Percentiles rank a stretch among this genome's conserved stretches.
Evolutionary conservation across 2,113 vertebrate genomes (phyloP).

Genomic region (Pseudonaja textilis): DNA sequence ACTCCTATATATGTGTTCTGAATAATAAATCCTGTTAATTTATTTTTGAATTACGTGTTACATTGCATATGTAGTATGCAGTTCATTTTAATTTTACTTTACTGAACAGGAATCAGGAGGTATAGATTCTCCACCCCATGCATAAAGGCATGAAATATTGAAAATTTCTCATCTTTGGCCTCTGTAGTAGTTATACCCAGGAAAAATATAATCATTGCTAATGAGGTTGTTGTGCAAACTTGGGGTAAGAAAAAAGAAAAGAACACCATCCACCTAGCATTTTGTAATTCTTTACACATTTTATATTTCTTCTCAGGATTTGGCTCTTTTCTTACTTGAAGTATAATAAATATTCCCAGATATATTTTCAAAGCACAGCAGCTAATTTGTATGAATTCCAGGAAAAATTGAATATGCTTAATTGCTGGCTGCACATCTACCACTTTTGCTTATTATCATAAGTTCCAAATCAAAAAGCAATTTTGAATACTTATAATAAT

Average conservation of each 20-base stretch:
- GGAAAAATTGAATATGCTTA: background rate
- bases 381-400: background rate
- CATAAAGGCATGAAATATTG: background rate
- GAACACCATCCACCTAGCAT: background rate
- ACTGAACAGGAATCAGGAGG: background rate
- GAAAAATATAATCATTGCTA: too few species aligned
- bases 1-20: background rate
- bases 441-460: background rate
- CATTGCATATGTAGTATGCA: background rate
- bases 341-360: background rate
- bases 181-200: background rate
- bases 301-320: background rate
- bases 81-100: background rate
- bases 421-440: background rate
- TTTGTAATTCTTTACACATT: background rate
- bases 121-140: background rate
- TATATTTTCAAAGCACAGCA: background rate
- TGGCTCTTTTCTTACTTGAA: background rate
- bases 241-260: background rate
- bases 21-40: background rate
- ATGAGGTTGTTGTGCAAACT: background rate
- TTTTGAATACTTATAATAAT: background rate
- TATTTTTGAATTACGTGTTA: background rate
- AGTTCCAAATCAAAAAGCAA: background rate
- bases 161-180: background rate